Evolutionary conservation across 2,888 invertebrate species (phyloP).

Genomic region (Melinopterus prodromus): DNA sequence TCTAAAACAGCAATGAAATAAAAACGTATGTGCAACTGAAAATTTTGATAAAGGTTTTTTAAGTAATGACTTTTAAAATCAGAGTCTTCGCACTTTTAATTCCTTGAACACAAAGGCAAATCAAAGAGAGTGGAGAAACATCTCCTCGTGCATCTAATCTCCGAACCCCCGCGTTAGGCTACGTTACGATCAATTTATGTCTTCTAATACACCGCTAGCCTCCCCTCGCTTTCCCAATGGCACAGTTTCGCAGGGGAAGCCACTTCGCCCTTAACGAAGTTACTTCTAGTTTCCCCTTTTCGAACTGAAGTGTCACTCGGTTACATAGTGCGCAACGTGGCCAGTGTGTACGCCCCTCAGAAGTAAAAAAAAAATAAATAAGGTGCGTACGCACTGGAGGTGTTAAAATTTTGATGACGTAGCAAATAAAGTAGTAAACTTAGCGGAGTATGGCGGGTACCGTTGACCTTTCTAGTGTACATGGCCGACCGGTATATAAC

Average conservation of each 20-base stretch:
- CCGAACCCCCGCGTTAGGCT: background rate
- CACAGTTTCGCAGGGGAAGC: background rate
- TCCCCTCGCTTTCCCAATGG: background rate
- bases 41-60: too few species aligned
- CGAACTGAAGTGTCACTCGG: background rate
- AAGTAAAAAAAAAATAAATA: background rate
- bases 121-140: background rate
- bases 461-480: slow-evolving; percentile 4
- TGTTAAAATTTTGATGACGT: background rate
- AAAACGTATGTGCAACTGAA: too few species aligned
- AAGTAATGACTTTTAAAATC: too few species aligned
- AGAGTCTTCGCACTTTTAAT: background rate
- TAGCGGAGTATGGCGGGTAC: background rate
- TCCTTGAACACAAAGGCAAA: background rate
- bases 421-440: background rate
- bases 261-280: background rate
- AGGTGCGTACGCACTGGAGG: background rate
- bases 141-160: background rate
- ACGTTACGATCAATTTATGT: background rate
- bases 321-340: background rate
- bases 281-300: background rate
- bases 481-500: background rate
- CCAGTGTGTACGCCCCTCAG: background rate
- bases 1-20: too few species aligned
- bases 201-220: background rate